phyloP scores from a whole-genome alignment of 2,113 vertebrate species.

The Halichoerus grypus region DNA sequence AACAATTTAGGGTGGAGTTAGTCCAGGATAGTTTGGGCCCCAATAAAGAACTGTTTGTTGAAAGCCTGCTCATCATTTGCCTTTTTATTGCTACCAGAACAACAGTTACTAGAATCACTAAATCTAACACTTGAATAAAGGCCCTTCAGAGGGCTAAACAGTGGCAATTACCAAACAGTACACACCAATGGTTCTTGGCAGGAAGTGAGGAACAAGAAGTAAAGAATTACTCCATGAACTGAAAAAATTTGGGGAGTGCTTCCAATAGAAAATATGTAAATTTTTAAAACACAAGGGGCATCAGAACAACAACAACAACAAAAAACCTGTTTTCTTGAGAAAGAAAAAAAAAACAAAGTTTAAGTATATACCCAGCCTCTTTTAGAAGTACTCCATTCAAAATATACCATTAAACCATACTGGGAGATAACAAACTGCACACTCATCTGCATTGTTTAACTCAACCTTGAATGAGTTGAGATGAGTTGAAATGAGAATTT shows the following conservation, averaged over 20 bases:
- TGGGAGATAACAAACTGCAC: background rate
- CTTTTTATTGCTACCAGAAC: conserved; percentile 79
- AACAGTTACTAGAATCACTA: conserved; percentile 77
- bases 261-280: conserved; percentile 76
- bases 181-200: conserved; percentile 79
- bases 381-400: conserved; percentile 37
- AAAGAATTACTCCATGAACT: conserved; percentile 73
- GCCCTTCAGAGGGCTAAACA: conserved; percentile 71
- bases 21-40: conserved; percentile 51
- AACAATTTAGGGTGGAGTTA: conserved; percentile 65
- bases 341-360: conserved; percentile 56
- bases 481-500: background rate
- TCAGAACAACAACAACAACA: background rate
- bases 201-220: conserved; percentile 78
- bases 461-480: background rate
- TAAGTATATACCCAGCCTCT: background rate
- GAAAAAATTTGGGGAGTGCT: conserved; percentile 67
- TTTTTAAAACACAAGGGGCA: background rate
- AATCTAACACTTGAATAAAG: conserved; percentile 80
- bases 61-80: conserved; percentile 76
- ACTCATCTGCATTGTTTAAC: background rate
- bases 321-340: conserved; percentile 58
- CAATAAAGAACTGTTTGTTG: conserved; percentile 70
- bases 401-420: background rate
- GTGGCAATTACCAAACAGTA: conserved; percentile 72